Percentiles rank a stretch among this genome's conserved stretches.
phyloP scores from a whole-genome alignment of 2,797 vertebrate genomes.

The Liparis tanakae region DNA sequence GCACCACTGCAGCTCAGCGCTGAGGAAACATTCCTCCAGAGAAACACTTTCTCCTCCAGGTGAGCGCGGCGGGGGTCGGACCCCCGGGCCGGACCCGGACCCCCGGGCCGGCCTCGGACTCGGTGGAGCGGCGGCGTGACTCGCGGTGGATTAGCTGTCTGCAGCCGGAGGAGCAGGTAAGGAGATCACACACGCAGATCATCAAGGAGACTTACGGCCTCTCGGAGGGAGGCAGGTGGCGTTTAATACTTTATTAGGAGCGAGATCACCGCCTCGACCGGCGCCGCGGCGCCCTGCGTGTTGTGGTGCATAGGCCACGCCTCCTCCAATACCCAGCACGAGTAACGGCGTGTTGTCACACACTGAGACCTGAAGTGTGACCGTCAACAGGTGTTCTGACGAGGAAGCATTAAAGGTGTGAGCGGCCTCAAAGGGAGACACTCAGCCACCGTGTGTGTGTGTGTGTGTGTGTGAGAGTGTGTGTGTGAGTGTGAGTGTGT shows the following conservation, averaged over 20 bases:
- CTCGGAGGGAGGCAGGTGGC: slow-evolving; percentile 23
- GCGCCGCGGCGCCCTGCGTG: neutral
- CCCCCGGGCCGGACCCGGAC: neutral
- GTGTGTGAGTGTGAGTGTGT: too few species aligned
- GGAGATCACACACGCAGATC: slow-evolving; percentile 37
- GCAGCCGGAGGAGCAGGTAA: slow-evolving; percentile 39
- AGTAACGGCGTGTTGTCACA: too few species aligned
- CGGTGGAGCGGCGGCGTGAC: slow-evolving; percentile 11
- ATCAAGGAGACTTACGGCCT: slow-evolving; percentile 39
- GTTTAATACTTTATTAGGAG: slow-evolving; percentile 21
- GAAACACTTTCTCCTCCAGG: slow-evolving; percentile 11
- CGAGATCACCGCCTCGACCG: neutral
- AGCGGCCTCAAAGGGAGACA: too few species aligned
- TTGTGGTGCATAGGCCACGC: slow-evolving; percentile 13
- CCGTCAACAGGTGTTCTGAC: too few species aligned
- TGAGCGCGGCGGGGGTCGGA: slow-evolving; percentile 1
- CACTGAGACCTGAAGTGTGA: too few species aligned
- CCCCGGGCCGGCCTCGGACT: slow-evolving; percentile 7
- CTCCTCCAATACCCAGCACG: neutral
- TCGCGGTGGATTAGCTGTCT: slow-evolving; percentile 38
- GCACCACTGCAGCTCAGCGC: neutral
- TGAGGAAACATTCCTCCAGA: slow-evolving; percentile 27
- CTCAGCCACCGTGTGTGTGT: too few species aligned
- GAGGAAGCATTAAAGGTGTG: too few species aligned
- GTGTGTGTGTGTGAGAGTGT: too few species aligned